Percentiles rank a stretch among this genome's conserved stretches.
Conservation (phyloP, 2,113 vertebrate genomes). For the Tachysurus fulvidraco region DNA sequence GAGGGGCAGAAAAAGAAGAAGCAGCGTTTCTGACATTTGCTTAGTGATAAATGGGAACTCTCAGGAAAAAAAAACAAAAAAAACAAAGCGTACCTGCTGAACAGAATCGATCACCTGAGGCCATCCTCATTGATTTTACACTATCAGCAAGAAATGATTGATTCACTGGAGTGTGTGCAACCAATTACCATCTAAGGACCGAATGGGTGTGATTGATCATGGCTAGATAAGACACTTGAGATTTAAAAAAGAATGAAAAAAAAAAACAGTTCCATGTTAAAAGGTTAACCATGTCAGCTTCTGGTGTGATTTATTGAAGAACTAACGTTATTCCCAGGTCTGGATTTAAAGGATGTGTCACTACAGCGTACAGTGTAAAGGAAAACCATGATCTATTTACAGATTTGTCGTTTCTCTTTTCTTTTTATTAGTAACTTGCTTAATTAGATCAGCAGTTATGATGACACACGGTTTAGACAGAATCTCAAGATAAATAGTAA, state of each 20-base stretch:
- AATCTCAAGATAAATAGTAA: background rate
- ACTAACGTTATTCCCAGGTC: background rate
- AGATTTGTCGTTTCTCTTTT: background rate
- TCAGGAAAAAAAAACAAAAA: background rate
- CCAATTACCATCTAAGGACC: conserved; percentile 48
- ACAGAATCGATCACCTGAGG: conserved; percentile 44
- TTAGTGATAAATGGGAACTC: conserved; percentile 42
- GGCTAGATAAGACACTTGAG: conserved; percentile 6
- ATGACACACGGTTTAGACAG: background rate
- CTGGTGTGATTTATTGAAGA: background rate
- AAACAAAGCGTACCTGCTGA: conserved; percentile 46
- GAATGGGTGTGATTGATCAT: conserved; percentile 32
- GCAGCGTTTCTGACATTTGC: conserved; percentile 48
- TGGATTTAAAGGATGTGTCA: background rate
- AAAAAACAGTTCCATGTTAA: background rate
- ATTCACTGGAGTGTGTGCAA: conserved; percentile 48
- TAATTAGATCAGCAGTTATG: too few relatives aligned
- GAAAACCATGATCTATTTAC: background rate
- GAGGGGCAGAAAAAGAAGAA: conserved; percentile 4
- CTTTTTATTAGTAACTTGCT: too few relatives aligned
- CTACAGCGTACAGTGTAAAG: background rate
- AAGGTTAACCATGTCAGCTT: background rate
- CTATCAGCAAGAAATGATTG: conserved; percentile 50
- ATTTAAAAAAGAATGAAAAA: background rate
- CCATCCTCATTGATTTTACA: conserved; percentile 48